Percentiles rank a stretch among this genome's conserved stretches.
phyloP scores from a whole-genome alignment of 2,888 invertebrate species.

The Pristionchus entomophagus region DNA sequence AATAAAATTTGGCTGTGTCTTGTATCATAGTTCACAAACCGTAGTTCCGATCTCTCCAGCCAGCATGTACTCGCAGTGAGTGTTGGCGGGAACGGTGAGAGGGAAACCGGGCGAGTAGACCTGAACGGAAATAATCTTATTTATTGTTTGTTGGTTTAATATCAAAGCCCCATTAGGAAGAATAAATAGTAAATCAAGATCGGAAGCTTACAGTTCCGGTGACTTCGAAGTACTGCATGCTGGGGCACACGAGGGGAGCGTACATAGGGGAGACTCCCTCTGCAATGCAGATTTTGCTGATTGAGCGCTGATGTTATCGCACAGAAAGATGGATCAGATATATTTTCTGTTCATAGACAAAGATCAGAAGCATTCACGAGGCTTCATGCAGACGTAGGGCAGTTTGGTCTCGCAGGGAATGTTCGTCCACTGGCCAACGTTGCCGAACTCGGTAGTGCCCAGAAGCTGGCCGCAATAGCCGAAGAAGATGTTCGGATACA shows the following conservation, averaged over 20 bases:
- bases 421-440: conserved; percentile 25
- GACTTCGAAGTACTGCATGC: conserved; percentile 28
- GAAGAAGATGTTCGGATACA: conserved; percentile 1
- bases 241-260: conserved; percentile 26
- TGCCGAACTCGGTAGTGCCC: not conserved
- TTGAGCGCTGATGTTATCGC: too few species aligned
- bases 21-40: not conserved
- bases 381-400: conserved; percentile 8
- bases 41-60: not conserved
- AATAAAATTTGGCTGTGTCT: too few species aligned
- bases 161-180: not conserved
- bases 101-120: conserved; percentile 47
- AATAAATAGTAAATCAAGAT: not conserved
- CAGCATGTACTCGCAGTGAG: conserved; percentile 36
- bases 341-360: not conserved
- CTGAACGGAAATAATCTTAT: not conserved
- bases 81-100: not conserved
- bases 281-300: not conserved
- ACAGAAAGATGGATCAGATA: too few species aligned
- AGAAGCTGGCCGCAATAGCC: conserved; percentile 18
- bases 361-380: not conserved
- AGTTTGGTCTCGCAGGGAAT: conserved; percentile 34
- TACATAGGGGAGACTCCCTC: not conserved
- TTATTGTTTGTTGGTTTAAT: too few species aligned
- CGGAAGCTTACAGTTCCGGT: not conserved